phyloP scores from a whole-genome alignment of 2,113 vertebrate genomes.

The Epinephelus cyanopodus region DNA sequence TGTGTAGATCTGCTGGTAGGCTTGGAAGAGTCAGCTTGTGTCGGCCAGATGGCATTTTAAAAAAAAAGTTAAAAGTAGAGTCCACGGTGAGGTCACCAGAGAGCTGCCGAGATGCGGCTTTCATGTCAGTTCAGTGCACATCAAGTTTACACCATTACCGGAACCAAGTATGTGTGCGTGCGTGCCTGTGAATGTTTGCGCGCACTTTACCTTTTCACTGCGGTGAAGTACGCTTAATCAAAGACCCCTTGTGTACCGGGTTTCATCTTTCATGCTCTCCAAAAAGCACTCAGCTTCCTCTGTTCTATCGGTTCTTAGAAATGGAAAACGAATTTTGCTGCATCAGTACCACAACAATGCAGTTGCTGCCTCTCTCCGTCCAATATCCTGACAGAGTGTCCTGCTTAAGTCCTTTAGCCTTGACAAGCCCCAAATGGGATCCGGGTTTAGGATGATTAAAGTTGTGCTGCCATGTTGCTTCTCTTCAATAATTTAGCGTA shows the following conservation, averaged over 20 bases:
- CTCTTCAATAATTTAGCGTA: slow-evolving; percentile 64
- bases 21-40: slow-evolving; percentile 21
- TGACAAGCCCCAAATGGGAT: slow-evolving; percentile 66
- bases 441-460: slow-evolving; percentile 63
- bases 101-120: slow-evolving; percentile 39
- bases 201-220: background rate
- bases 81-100: slow-evolving; percentile 4
- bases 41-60: slow-evolving; percentile 34
- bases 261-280: slow-evolving; percentile 59
- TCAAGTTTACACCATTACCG: slow-evolving; percentile 44
- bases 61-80: slow-evolving; percentile 32
- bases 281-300: slow-evolving; percentile 45
- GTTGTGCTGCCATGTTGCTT: slow-evolving; percentile 55
- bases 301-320: slow-evolving; percentile 51
- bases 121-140: slow-evolving; percentile 48
- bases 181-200: background rate
- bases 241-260: slow-evolving; percentile 49
- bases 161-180: slow-evolving; percentile 10
- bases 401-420: slow-evolving; percentile 65
- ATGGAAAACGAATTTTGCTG: slow-evolving; percentile 70
- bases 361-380: slow-evolving; percentile 41
- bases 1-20: slow-evolving; percentile 7
- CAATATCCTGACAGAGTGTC: slow-evolving; percentile 62
- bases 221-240: slow-evolving; percentile 58
- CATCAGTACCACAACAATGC: slow-evolving; percentile 60